Percentiles rank a stretch among this genome's conserved stretches.
Evolutionary conservation across 2,797 vertebrate species (phyloP).

Genomic region (Typhlichthys subterraneus): DNA sequence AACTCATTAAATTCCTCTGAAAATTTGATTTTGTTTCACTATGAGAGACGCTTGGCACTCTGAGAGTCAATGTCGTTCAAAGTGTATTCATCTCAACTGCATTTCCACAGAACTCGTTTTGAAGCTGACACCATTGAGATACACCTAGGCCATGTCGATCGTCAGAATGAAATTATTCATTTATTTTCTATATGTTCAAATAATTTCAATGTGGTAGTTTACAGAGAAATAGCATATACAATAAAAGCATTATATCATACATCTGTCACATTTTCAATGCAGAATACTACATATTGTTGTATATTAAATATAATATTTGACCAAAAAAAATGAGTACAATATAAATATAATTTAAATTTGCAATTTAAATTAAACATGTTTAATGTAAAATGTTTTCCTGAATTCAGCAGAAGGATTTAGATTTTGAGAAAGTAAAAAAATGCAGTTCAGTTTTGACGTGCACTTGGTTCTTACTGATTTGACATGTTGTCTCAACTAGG

Average conservation of each 20-base stretch:
- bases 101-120: constrained; percentile 21
- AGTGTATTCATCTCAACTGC: constrained; percentile 40
- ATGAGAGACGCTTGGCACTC: constrained; percentile 38
- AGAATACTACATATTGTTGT: background rate
- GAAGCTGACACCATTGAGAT: background rate
- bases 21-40: constrained; percentile 65
- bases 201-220: no score
- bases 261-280: no score
- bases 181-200: no score
- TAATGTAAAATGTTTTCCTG: no score
- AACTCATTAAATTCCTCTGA: constrained; percentile 63
- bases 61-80: constrained; percentile 32
- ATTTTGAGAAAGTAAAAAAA: constrained; percentile 26
- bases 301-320: background rate
- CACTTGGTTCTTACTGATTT: constrained; percentile 62
- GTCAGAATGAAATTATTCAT: no score
- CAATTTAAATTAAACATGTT: no score
- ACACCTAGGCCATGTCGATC: background rate
- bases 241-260: background rate
- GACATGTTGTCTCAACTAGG: constrained; percentile 77
- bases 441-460: constrained; percentile 45
- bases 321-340: constrained; percentile 1
- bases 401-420: constrained; percentile 21
- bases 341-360: no score
- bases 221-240: background rate